Base-by-base conservation (phyloP, 2,797 vertebrate species). In the Sciurus vulgaris region DNA sequence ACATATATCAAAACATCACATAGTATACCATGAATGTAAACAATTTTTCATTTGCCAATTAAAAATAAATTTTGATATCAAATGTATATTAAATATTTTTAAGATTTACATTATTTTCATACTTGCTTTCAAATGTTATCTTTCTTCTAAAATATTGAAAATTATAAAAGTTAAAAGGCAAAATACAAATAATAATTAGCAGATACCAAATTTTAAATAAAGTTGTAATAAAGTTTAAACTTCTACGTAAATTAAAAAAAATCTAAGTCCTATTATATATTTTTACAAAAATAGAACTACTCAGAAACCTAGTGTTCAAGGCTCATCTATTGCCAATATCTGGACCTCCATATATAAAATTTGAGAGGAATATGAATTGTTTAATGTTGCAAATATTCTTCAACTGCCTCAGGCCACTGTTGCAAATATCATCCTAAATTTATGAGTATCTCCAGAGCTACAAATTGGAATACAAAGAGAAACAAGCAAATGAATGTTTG, bases 241-340 rank as follows among this genome's bases (percentile, higher is more conserved):
- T 83, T 63, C 56, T 38, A 82, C 41, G 7, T 49, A 88, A 70
- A n/a, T 54, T 56, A 28, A 5, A 0, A 67, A 91, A 74, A 74
- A 74, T 83, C 56, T 90, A 77, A 89, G 59, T 69, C 11, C 44
- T 88, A 51, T 28, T 61, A 11, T 41, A 3, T 51, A 74, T 63
- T 72, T 94, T 82, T 82, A 49, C 26, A 82, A 87, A 87, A 74
- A 86, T 33, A 82, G 49, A 86, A 86, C 84, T 82, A 82, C 41
- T 44, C 47, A 86, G 41, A 59, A 79, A 65, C 78, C 54, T 79
- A 79, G 47, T 24, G 18, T 91, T 89, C 63, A 78, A 85, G 49
- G 18, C 4, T 92, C 33, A 85, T 38, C 28, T 26, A 93, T 3
- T 67, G 47, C 11, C 38, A 41, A 13, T 63, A 33, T 84, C 15